Evolutionary conservation across 1,140 invertebrate genomes (phyloP).

Genomic region (Drosophila quadrilineata): DNA sequence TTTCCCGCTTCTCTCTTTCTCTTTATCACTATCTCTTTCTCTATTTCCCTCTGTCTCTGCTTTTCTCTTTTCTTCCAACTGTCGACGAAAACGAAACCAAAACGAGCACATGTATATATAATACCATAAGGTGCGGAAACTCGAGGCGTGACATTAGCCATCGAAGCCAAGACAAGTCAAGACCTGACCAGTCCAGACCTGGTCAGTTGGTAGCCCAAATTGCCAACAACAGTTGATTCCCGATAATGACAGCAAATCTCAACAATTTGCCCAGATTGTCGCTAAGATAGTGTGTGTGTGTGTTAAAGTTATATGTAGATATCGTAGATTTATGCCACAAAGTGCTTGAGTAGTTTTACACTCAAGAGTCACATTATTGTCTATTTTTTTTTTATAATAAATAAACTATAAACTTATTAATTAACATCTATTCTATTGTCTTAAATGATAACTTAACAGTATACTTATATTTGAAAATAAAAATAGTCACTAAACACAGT

Average conservation of each 20-base stretch:
- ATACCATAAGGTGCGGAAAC: conserved; percentile 51
- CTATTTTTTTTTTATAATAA: no score
- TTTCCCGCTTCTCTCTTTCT: not conserved
- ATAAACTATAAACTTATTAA: no score
- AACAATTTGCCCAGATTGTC: not conserved
- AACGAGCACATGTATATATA: conserved; percentile 39
- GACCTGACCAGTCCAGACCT: no score
- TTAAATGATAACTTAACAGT: no score
- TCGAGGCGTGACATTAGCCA: conserved; percentile 52
- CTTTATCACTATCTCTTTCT: not conserved
- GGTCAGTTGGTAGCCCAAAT: conserved; percentile 6
- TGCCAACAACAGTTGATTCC: conserved; percentile 7
- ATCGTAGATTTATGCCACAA: no score
- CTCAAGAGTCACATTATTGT: no score
- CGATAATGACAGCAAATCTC: conserved; percentile 33
- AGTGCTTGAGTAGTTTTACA: no score
- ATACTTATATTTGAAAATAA: no score
- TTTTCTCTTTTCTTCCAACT: not conserved
- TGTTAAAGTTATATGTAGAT: not conserved
- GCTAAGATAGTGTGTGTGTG: not conserved
- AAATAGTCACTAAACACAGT: no score
- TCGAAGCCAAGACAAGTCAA: no score
- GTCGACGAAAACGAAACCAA: conserved; percentile 52
- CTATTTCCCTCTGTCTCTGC: not conserved
- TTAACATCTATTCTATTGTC: no score